Base-by-base conservation (phyloP, 2,113 vertebrate genomes). In the Patagioenas fasciata region DNA sequence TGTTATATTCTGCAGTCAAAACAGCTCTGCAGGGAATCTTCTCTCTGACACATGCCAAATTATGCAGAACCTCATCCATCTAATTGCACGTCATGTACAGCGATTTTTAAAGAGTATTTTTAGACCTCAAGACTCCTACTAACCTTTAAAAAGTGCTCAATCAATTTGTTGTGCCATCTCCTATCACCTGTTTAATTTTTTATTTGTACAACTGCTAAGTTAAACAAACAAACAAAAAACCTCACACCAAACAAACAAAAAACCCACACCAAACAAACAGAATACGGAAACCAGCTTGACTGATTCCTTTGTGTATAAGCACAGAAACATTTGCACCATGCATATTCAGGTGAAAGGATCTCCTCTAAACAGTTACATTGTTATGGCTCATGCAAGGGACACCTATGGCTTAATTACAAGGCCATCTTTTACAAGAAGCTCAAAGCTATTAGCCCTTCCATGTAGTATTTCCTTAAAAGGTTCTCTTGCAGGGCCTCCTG, bases 121-220 rank as follows among this genome's bases (percentile, higher is more conserved):
- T 71, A 80, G 62, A 51, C 62, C 69, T 62, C 1, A 0, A 84
- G 89, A 89, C 50, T 91, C 65, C 57, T 73, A 64, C 77, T 96
- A 97, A 95, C 94, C 94, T 97, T 96, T 96, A 64, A 85, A 94
- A 94, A 85, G 10, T 84, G 29, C 29, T 96, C 40, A 69, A 66
- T 84, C 73, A 12, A 64, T 81, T 95, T 90, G 57, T 77, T 74
- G 58, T 88, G 66, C 58, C 40, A 79, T 32, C 47, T 88, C 13
- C 24, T 74, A 14, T 87, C 40, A 90, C 51, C 47, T 86, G 62
- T 50, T 96, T 70, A 60, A 91, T 80, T 88, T 90, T 58, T 47
- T 15, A 74, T 48, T 69, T 74, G 21, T 69, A n/a, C 36, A 17
- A 50, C 23, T 58, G 8, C 42, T 58, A 64, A 72, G 8, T 24